Evolutionary conservation across 2,888 invertebrate genomes (phyloP).

Genomic region (Heliconius ismenius): DNA sequence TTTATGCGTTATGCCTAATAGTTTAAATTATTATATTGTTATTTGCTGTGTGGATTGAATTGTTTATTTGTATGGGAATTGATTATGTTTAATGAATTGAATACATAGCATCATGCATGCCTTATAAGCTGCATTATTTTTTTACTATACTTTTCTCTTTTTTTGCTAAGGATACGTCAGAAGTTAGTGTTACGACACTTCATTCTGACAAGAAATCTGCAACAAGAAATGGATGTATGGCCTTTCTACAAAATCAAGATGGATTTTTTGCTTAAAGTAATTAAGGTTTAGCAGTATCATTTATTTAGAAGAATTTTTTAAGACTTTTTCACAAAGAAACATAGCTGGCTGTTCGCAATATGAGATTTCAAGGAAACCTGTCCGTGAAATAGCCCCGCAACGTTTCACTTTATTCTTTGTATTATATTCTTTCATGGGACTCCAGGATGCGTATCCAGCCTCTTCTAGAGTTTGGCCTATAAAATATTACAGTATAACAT

Average conservation of each 20-base stretch:
- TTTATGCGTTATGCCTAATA: neutral
- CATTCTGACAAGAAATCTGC: no score
- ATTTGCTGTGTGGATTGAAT: neutral
- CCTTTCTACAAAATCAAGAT: neutral
- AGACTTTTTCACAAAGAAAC: constrained; percentile 57
- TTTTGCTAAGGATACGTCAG: no score
- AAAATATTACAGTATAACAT: neutral
- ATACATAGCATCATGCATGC: no score
- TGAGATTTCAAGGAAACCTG: constrained; percentile 54
- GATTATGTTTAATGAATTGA: neutral
- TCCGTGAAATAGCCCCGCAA: constrained; percentile 58
- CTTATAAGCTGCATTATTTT: no score
- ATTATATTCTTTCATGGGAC: constrained; percentile 48
- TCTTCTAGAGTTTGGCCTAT: constrained; percentile 55
- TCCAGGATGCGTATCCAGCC: constrained; percentile 59
- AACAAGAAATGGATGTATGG: neutral
- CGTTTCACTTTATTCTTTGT: constrained; percentile 47
- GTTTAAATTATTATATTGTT: neutral
- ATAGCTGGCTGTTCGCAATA: constrained; percentile 56
- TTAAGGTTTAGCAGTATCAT: neutral
- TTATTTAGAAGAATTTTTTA: constrained; percentile 38
- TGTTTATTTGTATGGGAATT: neutral
- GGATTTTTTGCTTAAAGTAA: neutral
- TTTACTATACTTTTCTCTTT: no score
- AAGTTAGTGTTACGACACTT: no score